Evolutionary conservation across 2,888 invertebrate species (phyloP), one percentile per base, ranked within the genome.

Genomic region (Orgyia antiqua): DNA sequence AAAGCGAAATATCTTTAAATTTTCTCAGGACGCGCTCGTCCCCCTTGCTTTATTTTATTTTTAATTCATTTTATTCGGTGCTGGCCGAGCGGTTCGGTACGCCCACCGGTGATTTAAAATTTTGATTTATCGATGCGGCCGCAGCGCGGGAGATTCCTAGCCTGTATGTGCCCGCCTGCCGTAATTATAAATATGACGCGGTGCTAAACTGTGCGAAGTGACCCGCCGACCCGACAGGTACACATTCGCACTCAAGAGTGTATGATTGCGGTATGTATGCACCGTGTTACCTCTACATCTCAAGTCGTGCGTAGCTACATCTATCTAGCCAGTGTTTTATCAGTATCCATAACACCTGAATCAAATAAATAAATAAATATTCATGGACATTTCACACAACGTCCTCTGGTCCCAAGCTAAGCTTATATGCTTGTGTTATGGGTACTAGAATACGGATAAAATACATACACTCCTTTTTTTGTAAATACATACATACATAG

Each of bases 61-160:
- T 84, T 79, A 82, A 83, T 82, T 82, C 82, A 80, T 83, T 83
- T 86, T 86, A 83, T 86, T 83, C 80, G 79, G 79, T 70, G 80
- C 70, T 74, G 78, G 72, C 54, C 68, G 73, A 74, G 72, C 77
- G 73, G 67, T 43, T 54, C 48, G 80, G 54, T 50, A 68, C 86
- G 86, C 86, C 86, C 83, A 83, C 74, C 82, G 78, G 83, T 86
- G 84, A 86, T 86, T 86, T 84, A 84, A 86, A 86, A 84, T 80
- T 84, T 84, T 86, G 86, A 84, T 86, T 86, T 86, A 86, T 86
- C 75, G 83, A 66, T 68, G 69, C 62, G 59, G 51, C 68, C 68
- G 65, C 67, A 55, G 68, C 66, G 63, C 70, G 63, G 64, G 63
- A 67, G 68, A 65, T 57, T 63, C 60, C 64, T 58, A 57, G 61